Evolutionary conservation across 2,797 vertebrate genomes (phyloP).

Genomic region (Aphelocoma californica): DNA sequence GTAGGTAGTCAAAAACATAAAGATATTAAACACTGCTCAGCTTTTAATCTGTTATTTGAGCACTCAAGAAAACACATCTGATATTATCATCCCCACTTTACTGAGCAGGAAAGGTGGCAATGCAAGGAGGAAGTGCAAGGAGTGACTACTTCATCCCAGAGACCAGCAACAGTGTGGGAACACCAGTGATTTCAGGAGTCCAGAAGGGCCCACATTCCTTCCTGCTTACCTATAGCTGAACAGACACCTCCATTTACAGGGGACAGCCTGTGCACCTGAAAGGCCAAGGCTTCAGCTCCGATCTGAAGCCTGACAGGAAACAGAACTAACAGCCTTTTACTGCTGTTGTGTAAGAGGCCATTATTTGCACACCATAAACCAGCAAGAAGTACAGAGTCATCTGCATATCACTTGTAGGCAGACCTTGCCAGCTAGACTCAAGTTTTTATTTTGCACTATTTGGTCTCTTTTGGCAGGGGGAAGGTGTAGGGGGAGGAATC

Average conservation of each 20-base stretch:
- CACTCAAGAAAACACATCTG: not conserved
- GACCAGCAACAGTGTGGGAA: not conserved
- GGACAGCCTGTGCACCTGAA: not conserved
- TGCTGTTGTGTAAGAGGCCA: conserved; percentile 19
- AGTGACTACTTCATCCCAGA: not conserved
- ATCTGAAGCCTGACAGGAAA: not conserved
- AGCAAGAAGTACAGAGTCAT: not conserved
- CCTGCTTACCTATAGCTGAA: not conserved
- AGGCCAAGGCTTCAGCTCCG: not conserved
- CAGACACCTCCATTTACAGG: not conserved
- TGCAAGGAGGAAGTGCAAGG: not conserved
- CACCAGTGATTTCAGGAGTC: not conserved
- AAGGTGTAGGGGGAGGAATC: not conserved
- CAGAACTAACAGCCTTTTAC: not conserved
- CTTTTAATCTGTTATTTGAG: not conserved
- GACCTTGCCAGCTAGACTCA: not conserved
- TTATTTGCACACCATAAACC: conserved; percentile 54
- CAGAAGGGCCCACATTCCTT: not conserved
- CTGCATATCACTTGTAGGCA: not conserved
- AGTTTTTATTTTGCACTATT: not conserved
- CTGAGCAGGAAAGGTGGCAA: not conserved
- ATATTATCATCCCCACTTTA: not conserved
- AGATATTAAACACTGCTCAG: not conserved
- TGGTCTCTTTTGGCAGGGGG: not conserved
- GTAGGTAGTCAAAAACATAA: not conserved